Evolutionary conservation across 2,113 vertebrate genomes (phyloP), one percentile per base, ranked within the genome.

Genomic region (Tichodroma muraria): DNA sequence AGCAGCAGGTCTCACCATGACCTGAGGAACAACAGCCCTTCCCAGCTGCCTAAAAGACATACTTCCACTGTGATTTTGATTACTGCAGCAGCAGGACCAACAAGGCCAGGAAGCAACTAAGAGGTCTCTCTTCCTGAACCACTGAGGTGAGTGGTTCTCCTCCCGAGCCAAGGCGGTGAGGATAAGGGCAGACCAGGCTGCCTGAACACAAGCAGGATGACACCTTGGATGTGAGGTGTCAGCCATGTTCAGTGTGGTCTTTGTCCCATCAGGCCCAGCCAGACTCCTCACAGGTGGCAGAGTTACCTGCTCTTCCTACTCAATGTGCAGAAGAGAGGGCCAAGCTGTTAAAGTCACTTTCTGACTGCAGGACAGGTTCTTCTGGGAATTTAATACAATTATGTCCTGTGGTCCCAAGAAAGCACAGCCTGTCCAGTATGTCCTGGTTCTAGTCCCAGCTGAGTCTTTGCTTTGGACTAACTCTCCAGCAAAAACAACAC

Each of bases 1-100:
- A 71, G 31, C 0, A 0, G 42, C 23, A 31, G 35, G 44, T 59
- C 60, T 63, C 24, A 40, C 42, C 4, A 0, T 2, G 28, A 25
- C n/a, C 40, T 27, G 18, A 37, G 44, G 28, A 85, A 35, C 21
- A 24, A 11, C 13, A 35, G 30, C 40, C 37, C 4, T 25, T n/a
- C 44, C 18, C 21, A 40, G n/a, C 28, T 44, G n/a, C 15, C 8
- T n/a, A 37, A 47, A 35, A 42, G 49, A 21, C 28, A 8, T 4
- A 7, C 8, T 72, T 50, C 33, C 5, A 0, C 31, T 21, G 2
- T 45, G 31, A 38, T 66, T 10, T 31, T 45, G n/a, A 38, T 53
- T 70, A 2, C 49, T 35, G 38, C 53, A 50, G 80, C 47, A 52
- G 66, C 40, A 38, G 4, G 2, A n/a, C 11, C 80, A 31, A 30